Conservation (phyloP, 2,113 vertebrate genomes). For the Cyanistes caeruleus region DNA sequence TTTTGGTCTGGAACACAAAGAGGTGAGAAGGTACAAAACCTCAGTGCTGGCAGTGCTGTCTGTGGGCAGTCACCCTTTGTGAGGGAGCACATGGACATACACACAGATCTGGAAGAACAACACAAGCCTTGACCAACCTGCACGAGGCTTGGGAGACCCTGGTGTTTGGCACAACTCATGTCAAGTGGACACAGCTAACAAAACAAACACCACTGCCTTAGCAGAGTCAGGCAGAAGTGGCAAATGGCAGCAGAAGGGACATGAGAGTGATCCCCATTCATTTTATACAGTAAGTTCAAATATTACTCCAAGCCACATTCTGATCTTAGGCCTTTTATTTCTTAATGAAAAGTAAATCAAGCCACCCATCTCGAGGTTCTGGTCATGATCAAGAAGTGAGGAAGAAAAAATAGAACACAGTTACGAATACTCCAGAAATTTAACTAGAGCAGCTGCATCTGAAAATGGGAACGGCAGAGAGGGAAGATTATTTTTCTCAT, state of each 20-base stretch:
- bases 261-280: background rate
- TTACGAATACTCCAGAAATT: background rate
- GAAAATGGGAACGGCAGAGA: constrained; percentile 11
- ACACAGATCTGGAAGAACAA: background rate
- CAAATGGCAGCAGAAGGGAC: background rate
- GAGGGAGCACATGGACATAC: background rate
- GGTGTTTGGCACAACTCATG: background rate
- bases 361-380: background rate
- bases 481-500: background rate
- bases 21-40: background rate
- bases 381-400: background rate
- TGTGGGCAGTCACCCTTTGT: fast-evolving
- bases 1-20: background rate
- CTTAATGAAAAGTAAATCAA: background rate
- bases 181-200: background rate
- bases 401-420: background rate
- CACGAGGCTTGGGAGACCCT: fast-evolving
- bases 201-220: background rate
- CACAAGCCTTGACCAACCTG: background rate
- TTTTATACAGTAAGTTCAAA: background rate
- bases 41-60: background rate
- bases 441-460: background rate
- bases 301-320: background rate
- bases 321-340: background rate
- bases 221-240: background rate